Conservation (phyloP, 2,888 invertebrate species). For the Patella ulyssiponensis region DNA sequence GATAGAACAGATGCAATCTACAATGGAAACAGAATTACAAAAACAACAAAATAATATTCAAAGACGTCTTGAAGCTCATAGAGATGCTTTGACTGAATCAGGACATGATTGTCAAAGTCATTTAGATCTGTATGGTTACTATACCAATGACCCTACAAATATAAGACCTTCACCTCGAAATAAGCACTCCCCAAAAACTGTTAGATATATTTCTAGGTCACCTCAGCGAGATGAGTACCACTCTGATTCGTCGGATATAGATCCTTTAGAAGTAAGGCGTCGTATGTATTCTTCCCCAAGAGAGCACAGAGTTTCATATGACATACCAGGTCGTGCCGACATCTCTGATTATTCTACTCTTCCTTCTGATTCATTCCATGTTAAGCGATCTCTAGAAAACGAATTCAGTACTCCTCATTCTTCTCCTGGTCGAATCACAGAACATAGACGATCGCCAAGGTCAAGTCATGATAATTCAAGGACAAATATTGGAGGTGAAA, state of each 20-base stretch:
- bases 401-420: not conserved
- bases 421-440: not conserved
- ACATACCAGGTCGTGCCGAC: not conserved
- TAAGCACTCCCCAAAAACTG: not conserved
- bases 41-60: conserved; percentile 56
- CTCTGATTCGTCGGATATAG: conserved; percentile 10
- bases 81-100: conserved; percentile 43
- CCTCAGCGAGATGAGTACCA: not conserved
- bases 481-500: conserved; percentile 28
- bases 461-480: conserved; percentile 15
- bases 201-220: not conserved
- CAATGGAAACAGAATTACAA: conserved; percentile 59
- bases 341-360: conserved; percentile 8
- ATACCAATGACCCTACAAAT: conserved; percentile 1
- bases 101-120: not conserved
- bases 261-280: conserved; percentile 6
- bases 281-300: not conserved
- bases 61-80: conserved; percentile 53
- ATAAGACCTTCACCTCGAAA: not conserved
- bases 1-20: conserved; percentile 56
- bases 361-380: conserved; percentile 8
- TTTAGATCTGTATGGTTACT: not conserved
- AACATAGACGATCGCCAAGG: not conserved
- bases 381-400: not conserved
- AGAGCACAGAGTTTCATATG: not conserved